Evolutionary conservation across 1,140 invertebrate genomes (phyloP), one percentile per base, ranked within the genome.

Genomic region (Drosophila insularis): DNA sequence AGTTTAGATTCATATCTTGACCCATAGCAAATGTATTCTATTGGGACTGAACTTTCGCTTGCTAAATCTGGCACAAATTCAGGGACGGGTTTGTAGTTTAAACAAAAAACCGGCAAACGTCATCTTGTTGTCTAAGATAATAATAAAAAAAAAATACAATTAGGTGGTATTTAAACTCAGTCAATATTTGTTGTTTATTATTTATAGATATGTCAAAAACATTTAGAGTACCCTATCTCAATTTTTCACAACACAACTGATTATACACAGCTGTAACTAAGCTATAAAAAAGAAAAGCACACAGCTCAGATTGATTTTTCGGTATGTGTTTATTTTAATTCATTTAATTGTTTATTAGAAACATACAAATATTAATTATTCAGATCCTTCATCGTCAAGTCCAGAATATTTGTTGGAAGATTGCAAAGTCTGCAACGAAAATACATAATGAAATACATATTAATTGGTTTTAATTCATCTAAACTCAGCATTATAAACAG

Each of bases 391-490:
- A 63, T 90, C 81, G 68, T 90, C 89, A 68, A 89, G 81, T 66
- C 89, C 89, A 65, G 84, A 81, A 89, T 89, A 90, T 85, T 81
- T 85, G 64, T 90, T 90, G 75, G 84, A 78, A 64, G 82, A 76
- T 67, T 85, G 75, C 60, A 82, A 59, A 73, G 78, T 72, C 89
- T 90, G 23, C 50, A 80, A 78, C 10, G 61, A 37, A 72, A 55
- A 56, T 31, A 17, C 14, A 64, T 43, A 6, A 46, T 59, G n/a
- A n/a, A n/a, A 35, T 40, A 13, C 23, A 35, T 35, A 37, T 4
- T 59, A 32, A 58, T 6, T 32, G 2, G 4, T 35, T 27, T 27
- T 27, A 1, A 27, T 27, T 19, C 6, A 35, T 35, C 32, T 35
- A 11, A 11, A 11, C 7, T 8, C 32, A 8, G 6, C 10, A 35